These are phyloP conservation scores for Lycaena phlaeas DNA, from an alignment of 2,888 invertebrate genomes.

Conservation along the genomic window DNA sequence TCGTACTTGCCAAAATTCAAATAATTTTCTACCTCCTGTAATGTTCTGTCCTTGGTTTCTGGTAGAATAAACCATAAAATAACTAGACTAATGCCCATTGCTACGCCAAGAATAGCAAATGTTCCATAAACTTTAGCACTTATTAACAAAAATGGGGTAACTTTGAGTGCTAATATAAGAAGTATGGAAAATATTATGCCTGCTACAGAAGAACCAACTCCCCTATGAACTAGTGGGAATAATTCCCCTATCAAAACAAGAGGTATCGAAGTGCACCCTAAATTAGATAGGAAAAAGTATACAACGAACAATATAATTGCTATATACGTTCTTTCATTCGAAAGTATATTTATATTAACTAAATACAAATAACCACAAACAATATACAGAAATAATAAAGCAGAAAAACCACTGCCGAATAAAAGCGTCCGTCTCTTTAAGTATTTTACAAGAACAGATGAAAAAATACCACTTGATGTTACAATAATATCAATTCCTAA, in stretches of 20 bases:
- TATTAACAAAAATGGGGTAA: conserved; percentile 32
- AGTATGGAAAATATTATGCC: conserved; percentile 31
- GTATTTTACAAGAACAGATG: conserved; percentile 35
- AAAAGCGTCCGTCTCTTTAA: conserved; percentile 37
- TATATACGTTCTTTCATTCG: conserved; percentile 29
- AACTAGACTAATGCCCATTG: conserved; percentile 22
- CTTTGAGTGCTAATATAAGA: conserved; percentile 31
- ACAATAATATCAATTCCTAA: conserved; percentile 39
- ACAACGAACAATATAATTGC: conserved; percentile 31
- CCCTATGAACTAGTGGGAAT: conserved; percentile 41
- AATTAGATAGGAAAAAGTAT: conserved; percentile 39
- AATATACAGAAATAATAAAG: conserved; percentile 26
- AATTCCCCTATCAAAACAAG: conserved; percentile 46
- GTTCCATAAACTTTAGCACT: conserved; percentile 38
- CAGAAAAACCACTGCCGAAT: conserved; percentile 34
- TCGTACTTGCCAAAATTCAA: conserved; percentile 30
- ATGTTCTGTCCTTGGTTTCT: conserved; percentile 31
- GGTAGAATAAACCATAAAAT: conserved; percentile 27
- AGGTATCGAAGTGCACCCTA: conserved; percentile 47
- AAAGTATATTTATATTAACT: conserved; percentile 23
- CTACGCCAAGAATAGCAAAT: conserved; percentile 35
- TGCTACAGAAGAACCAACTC: conserved; percentile 29
- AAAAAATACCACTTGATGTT: conserved; percentile 31
- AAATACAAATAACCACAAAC: conserved; percentile 35
- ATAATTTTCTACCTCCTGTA: conserved; percentile 31